These are phyloP conservation scores for Ectropis grisescens DNA, from an alignment of 1,140 invertebrate species.

Conservation along the genomic window DNA sequence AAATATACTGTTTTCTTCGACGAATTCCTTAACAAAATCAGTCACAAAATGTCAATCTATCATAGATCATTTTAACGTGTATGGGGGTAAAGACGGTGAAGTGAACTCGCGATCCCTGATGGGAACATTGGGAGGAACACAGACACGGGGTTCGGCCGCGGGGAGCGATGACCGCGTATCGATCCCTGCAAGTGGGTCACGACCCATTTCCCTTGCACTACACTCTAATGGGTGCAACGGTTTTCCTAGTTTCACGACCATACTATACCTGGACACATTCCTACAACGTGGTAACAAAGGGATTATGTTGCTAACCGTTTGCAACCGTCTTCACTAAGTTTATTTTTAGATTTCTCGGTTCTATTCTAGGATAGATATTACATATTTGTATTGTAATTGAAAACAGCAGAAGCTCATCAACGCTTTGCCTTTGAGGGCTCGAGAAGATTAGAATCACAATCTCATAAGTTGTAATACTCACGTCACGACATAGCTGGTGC, in stretches of 20 bases:
- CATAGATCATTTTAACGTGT: too few relatives aligned
- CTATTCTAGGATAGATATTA: background rate
- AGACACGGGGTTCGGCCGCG: conserved; percentile 26
- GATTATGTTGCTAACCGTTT: too few relatives aligned
- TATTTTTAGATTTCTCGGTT: background rate
- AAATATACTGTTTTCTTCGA: too few relatives aligned
- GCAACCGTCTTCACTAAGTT: background rate
- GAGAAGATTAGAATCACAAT: too few relatives aligned
- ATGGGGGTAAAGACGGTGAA: too few relatives aligned
- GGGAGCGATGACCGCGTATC: conserved; percentile 67
- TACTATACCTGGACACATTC: background rate
- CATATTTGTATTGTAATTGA: background rate
- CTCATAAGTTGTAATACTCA: too few relatives aligned
- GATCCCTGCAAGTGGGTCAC: conserved; percentile 58
- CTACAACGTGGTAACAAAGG: background rate
- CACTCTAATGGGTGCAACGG: conserved; percentile 28
- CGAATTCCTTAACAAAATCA: too few relatives aligned
- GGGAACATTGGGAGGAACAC: too few relatives aligned
- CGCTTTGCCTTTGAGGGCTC: too few relatives aligned
- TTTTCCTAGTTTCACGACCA: conserved; percentile 2
- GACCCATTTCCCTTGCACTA: conserved; percentile 58
- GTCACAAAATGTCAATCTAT: too few relatives aligned
- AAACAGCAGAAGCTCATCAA: background rate
- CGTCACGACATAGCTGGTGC: too few relatives aligned
- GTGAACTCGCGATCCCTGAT: too few relatives aligned